phyloP scores from a whole-genome alignment of 1,140 invertebrate species.

The Atopsyche davidsoni region DNA sequence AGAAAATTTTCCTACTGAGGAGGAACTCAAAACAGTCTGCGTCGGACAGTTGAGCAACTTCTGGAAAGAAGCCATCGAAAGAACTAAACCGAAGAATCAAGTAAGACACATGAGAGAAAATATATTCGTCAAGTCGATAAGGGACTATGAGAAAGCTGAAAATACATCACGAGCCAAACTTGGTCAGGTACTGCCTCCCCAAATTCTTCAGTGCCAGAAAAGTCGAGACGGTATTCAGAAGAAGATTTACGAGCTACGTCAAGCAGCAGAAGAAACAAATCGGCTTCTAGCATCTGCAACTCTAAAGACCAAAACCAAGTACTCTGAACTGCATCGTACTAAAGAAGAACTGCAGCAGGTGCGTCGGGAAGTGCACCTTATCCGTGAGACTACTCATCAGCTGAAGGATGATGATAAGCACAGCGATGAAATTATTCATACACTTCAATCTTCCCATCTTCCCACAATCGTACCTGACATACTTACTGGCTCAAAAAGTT shows the following conservation, averaged over 20 bases:
- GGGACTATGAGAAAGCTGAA: constrained; percentile 8
- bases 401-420: constrained; percentile 10
- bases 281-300: background rate
- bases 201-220: constrained; percentile 2
- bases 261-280: background rate
- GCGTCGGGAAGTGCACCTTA: constrained; percentile 10
- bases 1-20: constrained; percentile 19
- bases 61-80: constrained; percentile 15
- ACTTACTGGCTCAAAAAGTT: too few species aligned
- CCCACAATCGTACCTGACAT: too few species aligned
- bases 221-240: background rate
- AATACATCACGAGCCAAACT: constrained; percentile 11
- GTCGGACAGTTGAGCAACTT: constrained; percentile 10
- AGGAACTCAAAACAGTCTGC: constrained; percentile 17
- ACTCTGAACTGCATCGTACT: background rate
- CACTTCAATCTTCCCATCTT: too few species aligned
- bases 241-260: background rate
- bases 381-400: constrained; percentile 8
- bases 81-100: constrained; percentile 12
- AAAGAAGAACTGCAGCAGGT: constrained; percentile 1
- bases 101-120: constrained; percentile 13
- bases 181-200: constrained; percentile 13
- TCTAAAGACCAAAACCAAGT: constrained; percentile 10
- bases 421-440: too few species aligned
- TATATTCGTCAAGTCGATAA: constrained; percentile 12